Evolutionary conservation across 2,113 vertebrate genomes (phyloP), one percentile per base, ranked within the genome.

Genomic region (Seriola rivoliana): DNA sequence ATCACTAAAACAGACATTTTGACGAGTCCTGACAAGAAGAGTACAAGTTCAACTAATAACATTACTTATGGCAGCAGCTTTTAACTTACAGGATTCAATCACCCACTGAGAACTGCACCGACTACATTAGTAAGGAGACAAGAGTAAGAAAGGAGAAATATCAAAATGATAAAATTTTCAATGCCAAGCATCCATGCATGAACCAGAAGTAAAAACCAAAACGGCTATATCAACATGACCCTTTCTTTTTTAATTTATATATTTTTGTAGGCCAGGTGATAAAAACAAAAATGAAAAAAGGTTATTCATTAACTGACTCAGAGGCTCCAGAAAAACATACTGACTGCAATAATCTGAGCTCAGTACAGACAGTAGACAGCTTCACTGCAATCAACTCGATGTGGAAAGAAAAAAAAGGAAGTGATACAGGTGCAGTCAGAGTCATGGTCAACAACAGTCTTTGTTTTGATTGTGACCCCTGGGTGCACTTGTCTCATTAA

Each of bases 401-500:
- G 12, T 38, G 0, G 38, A 29, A 29, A 29, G 40, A 42, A 42
- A 42, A 42, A 9, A 42, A 42, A 38, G 29, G 29, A 38, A 38
- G 38, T 42, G 40, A 8, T 42, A 11, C 23, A 80, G 4, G 14
- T 69, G 48, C 12, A 59, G 16, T 48, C 7, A 11, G 8, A 21
- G 11, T 6, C 5, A 19, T 1, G 38, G 40, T 58, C 54, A 65
- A 14, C 76, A 0, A 25, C 59, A 57, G 17, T 1, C 9, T 68
- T 32, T 64, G 44, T 72, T 86, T 50, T 67, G 55, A 80, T 70
- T 52, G 52, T 60, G 64, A 58, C 58, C 75, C 59, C 34, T 21
- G 55, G 34, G 42, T 46, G 60, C 63, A 46, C 21, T 69, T 36
- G 74, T 38, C 57, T 65, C 78, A 78, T 78, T 40, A 50, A 69